These are phyloP conservation scores for Melanotaenia maccullochi DNA, from an alignment of 2,797 vertebrate genomes.

Conservation along the genomic window DNA sequence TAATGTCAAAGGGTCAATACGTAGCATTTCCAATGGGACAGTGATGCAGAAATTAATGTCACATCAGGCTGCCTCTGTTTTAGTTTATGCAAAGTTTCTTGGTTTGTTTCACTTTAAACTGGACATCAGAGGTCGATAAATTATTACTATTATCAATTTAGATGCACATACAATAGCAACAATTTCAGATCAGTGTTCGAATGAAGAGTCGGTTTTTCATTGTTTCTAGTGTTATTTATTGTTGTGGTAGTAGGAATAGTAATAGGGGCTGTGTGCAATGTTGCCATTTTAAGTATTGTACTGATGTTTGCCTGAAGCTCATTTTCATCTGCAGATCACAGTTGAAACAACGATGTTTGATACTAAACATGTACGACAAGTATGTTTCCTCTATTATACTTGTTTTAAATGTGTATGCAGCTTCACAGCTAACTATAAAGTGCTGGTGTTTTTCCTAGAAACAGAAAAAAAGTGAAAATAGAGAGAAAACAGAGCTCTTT, in stretches of 20 bases:
- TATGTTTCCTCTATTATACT: background rate
- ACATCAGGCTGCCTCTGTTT: conserved; percentile 15
- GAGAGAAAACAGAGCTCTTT: background rate
- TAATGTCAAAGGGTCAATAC: conserved; percentile 12
- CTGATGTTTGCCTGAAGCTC: conserved; percentile 22
- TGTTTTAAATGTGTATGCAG: conserved; percentile 21
- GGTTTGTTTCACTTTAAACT: background rate
- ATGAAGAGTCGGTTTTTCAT: background rate
- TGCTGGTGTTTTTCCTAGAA: conserved; percentile 21
- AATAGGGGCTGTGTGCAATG: conserved; percentile 29
- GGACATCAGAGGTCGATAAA: background rate
- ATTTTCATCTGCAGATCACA: conserved; percentile 21
- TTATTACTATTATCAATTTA: conserved; percentile 7
- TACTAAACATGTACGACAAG: conserved; percentile 3
- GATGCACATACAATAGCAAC: conserved; percentile 21
- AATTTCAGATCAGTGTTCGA: conserved; percentile 16
- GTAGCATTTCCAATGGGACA: conserved; percentile 29
- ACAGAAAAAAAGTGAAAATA: background rate
- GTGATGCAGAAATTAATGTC: conserved; percentile 15
- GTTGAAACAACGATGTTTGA: background rate
- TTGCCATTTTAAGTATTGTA: conserved; percentile 25
- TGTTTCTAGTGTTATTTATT: conserved; percentile 16
- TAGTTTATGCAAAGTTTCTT: conserved; percentile 17
- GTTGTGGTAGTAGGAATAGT: conserved; percentile 16
- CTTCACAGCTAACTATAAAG: conserved; percentile 22